Evolutionary conservation across 2,888 invertebrate genomes (phyloP).

Genomic region (Drepanosiphum platanoidis): DNA sequence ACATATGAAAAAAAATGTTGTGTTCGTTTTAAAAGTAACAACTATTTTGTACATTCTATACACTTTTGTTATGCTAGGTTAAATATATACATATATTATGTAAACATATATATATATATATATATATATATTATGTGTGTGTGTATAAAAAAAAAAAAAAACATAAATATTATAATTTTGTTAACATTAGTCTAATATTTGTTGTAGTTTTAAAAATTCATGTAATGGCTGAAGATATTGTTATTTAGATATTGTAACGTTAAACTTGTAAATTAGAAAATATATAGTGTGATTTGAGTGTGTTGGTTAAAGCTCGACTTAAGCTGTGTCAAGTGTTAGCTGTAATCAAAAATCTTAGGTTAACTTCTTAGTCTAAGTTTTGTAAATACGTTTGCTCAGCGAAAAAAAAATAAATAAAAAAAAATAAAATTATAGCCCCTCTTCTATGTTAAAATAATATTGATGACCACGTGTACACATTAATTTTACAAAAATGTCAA

Average conservation of each 20-base stretch:
- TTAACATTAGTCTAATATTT: slow-evolving; percentile 55
- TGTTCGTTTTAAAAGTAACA: slow-evolving; percentile 57
- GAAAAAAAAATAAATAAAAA: slow-evolving; percentile 6
- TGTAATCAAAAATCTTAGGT: slow-evolving; percentile 42
- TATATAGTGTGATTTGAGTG: slow-evolving; percentile 1
- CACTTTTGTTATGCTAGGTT: slow-evolving; percentile 44
- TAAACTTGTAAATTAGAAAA: slow-evolving; percentile 11
- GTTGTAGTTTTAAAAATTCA: slow-evolving; percentile 43
- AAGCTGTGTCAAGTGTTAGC: slow-evolving; percentile 22
- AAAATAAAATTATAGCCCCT: not conserved
- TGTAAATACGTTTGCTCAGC: slow-evolving; percentile 54
- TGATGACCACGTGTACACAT: not conserved
- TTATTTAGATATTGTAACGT: slow-evolving; percentile 44
- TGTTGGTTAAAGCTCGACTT: slow-evolving; percentile 2
- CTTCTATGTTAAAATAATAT: not conserved
- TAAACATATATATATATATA: slow-evolving; percentile 18
- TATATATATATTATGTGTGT: not conserved
- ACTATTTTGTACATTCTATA: slow-evolving; percentile 57
- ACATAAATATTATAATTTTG: slow-evolving; percentile 23
- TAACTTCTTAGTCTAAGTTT: slow-evolving; percentile 30
- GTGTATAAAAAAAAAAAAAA: not conserved
- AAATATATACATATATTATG: not conserved
- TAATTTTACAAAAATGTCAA: not conserved
- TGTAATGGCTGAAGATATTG: slow-evolving; percentile 39
- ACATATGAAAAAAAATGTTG: slow-evolving; percentile 3